Conservation (phyloP, 2,113 vertebrate species). For the Kryptolebias marmoratus region DNA sequence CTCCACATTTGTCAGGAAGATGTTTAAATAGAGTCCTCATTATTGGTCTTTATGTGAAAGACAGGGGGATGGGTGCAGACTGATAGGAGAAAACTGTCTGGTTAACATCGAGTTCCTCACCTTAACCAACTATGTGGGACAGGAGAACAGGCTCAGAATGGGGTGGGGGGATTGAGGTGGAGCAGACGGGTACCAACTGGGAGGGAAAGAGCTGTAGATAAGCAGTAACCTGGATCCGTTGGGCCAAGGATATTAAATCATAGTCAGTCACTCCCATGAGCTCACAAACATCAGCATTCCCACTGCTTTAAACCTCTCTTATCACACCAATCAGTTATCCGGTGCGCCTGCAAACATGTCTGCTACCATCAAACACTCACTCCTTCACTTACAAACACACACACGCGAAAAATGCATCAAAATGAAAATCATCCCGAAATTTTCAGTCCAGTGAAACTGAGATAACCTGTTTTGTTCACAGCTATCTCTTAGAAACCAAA, state of each 20-base stretch:
- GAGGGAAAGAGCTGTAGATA: conserved; percentile 82
- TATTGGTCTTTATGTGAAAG: conserved; percentile 89
- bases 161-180: neutral
- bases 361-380: conserved; percentile 63
- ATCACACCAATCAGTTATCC: conserved; percentile 71
- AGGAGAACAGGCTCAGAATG: conserved; percentile 23
- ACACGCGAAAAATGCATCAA: conserved; percentile 28
- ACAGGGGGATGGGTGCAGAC: conserved; percentile 53
- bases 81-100: conserved; percentile 83
- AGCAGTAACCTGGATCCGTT: conserved; percentile 80
- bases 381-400: conserved; percentile 62
- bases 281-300: conserved; percentile 84
- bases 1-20: conserved; percentile 88
- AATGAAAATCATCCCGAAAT: conserved; percentile 28
- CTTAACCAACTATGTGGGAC: conserved; percentile 49
- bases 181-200: conserved; percentile 29
- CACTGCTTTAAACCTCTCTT: conserved; percentile 64
- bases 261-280: conserved; percentile 75
- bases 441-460: neutral
- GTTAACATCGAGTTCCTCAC: conserved; percentile 86
- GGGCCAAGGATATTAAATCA: conserved; percentile 83
- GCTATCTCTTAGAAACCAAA: neutral
- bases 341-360: conserved; percentile 61
- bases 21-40: conserved; percentile 92
- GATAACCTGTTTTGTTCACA: neutral